Evolutionary conservation across 2,888 invertebrate genomes (phyloP).

Genomic region (Harmothoe impar): DNA sequence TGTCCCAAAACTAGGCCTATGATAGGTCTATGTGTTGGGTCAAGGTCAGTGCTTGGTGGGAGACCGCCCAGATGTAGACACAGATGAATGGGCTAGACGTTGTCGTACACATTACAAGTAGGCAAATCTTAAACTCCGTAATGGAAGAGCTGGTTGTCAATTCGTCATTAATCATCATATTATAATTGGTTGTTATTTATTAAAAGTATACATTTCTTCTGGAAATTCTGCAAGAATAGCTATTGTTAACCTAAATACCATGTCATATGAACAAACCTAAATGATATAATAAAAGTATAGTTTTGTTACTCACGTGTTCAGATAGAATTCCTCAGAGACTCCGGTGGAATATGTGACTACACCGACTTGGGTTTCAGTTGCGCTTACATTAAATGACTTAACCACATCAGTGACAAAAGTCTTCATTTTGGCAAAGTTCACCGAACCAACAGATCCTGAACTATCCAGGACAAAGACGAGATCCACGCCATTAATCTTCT

Average conservation of each 20-base stretch:
- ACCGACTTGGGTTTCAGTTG: constrained; percentile 48
- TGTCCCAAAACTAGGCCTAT: too few species aligned
- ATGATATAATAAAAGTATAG: neutral
- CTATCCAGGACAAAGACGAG: constrained; percentile 47
- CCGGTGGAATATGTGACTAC: constrained; percentile 62
- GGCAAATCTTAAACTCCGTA: too few species aligned
- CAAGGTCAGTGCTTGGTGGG: too few species aligned
- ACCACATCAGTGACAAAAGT: constrained; percentile 49
- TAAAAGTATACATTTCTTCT: too few species aligned
- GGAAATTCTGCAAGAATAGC: too few species aligned
- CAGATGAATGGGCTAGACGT: too few species aligned
- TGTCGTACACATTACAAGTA: too few species aligned
- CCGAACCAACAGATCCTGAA: neutral
- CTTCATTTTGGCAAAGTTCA: constrained; percentile 36
- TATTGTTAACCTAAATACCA: neutral
- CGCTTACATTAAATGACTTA: constrained; percentile 63
- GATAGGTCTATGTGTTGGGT: too few species aligned
- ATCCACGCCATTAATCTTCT: neutral
- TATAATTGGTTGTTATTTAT: too few species aligned
- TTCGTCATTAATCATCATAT: too few species aligned
- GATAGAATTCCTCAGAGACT: neutral
- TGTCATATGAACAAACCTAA: neutral
- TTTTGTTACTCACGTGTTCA: neutral
- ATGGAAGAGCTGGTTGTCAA: too few species aligned
- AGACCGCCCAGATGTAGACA: too few species aligned